Conservation (phyloP, 2,797 vertebrate species). For the Hoplostethus mediterraneus region DNA sequence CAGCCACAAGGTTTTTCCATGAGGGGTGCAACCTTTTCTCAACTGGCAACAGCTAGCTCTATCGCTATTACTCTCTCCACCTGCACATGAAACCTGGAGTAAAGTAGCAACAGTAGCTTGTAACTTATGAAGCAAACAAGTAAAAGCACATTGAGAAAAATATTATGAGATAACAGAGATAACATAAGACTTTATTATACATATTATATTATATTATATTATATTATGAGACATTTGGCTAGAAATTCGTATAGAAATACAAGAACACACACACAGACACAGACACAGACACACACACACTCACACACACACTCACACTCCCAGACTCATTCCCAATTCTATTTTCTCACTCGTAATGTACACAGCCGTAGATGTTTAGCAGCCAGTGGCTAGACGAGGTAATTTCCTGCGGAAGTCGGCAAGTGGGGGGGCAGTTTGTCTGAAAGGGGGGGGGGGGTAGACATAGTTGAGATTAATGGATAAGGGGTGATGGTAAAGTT, state of each 20-base stretch:
- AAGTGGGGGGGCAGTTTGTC: conserved; percentile 32
- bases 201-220: too few species aligned
- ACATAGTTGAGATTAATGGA: conserved; percentile 51
- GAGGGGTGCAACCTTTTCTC: too few species aligned
- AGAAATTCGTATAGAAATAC: neutral
- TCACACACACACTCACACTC: conserved; percentile 13
- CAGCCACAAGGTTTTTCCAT: too few species aligned
- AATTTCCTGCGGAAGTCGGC: conserved; percentile 82
- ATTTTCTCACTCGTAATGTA: conserved; percentile 49
- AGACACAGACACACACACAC: conserved; percentile 5
- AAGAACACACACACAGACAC: neutral
- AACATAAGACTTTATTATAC: too few species aligned
- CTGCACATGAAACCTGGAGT: too few species aligned
- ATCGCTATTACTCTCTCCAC: too few species aligned
- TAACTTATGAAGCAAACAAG: too few species aligned
- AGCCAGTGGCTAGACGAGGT: conserved; percentile 74
- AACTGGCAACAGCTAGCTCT: too few species aligned
- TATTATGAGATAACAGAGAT: too few species aligned
- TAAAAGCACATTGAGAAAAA: too few species aligned
- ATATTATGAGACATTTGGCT: too few species aligned
- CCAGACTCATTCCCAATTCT: conserved; percentile 19
- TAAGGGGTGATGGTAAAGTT: conserved; percentile 55
- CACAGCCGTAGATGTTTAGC: conserved; percentile 50
- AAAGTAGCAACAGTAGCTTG: too few species aligned
- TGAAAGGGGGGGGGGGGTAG: conserved; percentile 25